phyloP scores from a whole-genome alignment of 2,113 vertebrate genomes.

The Tragelaphus imberbis region DNA sequence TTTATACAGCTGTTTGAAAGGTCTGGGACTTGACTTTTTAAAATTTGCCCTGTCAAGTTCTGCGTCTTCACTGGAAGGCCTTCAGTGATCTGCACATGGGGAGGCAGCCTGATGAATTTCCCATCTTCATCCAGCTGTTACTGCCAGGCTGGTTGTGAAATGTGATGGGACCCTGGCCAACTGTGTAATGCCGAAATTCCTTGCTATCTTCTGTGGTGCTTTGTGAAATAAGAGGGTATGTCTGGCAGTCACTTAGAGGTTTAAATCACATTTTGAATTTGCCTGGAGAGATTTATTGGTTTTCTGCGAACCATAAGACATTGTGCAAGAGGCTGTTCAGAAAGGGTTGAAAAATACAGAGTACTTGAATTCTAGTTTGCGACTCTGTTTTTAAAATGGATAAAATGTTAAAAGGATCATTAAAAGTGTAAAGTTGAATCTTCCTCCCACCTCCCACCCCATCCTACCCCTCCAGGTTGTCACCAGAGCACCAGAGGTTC shows the following conservation, averaged over 20 bases:
- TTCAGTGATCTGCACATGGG: background rate
- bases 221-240: conserved; percentile 5
- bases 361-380: background rate
- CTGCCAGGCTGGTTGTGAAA: conserved; percentile 61
- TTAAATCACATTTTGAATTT: conserved; percentile 29
- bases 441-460: background rate
- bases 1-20: conserved; percentile 3
- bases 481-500: background rate
- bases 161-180: conserved; percentile 21
- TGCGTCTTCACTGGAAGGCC: conserved; percentile 18
- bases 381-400: background rate
- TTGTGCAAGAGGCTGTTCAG: background rate
- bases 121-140: conserved; percentile 45
- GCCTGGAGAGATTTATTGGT: conserved; percentile 12
- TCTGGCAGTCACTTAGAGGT: background rate
- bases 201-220: background rate
- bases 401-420: background rate
- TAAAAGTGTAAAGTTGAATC: background rate
- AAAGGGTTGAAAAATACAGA: background rate
- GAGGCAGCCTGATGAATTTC: conserved; percentile 42
- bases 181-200: conserved; percentile 26
- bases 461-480: background rate
- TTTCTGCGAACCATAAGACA: background rate
- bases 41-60: background rate
- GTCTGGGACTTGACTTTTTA: background rate